These are phyloP conservation scores for Gonioctena quinquepunctata DNA, from an alignment of 1,140 invertebrate species.

Conservation along the genomic window DNA sequence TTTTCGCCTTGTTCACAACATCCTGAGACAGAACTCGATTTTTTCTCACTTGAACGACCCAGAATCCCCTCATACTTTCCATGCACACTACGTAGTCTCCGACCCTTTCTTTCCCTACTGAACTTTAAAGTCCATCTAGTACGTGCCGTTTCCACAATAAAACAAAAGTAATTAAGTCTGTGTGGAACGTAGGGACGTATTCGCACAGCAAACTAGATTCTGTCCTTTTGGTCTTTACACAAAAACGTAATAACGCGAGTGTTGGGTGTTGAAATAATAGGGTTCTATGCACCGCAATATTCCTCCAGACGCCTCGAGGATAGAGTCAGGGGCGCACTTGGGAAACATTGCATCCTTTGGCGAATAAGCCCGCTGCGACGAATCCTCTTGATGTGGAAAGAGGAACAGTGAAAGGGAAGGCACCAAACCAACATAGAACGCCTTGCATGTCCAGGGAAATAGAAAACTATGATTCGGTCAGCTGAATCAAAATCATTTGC, in stretches of 20 bases:
- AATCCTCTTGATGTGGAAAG: too few relatives aligned
- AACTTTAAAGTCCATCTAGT: constrained; percentile 17
- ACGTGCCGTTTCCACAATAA: constrained; percentile 17
- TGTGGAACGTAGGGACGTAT: constrained; percentile 11
- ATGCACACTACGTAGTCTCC: background rate
- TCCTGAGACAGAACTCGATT: too few relatives aligned
- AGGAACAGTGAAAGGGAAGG: too few relatives aligned
- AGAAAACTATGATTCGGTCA: too few relatives aligned
- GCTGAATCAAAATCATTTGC: too few relatives aligned
- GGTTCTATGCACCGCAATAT: constrained; percentile 17
- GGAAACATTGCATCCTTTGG: too few relatives aligned
- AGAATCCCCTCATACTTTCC: background rate
- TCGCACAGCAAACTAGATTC: constrained; percentile 20
- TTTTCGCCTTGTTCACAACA: too few relatives aligned
- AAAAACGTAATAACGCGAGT: constrained; percentile 19
- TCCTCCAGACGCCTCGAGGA: constrained; percentile 8
- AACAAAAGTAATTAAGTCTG: constrained; percentile 19
- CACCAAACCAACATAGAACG: too few relatives aligned
- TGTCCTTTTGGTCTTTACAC: constrained; percentile 13
- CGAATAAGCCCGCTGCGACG: too few relatives aligned
- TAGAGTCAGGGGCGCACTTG: too few relatives aligned
- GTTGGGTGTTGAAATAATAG: constrained; percentile 18
- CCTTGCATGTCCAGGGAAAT: too few relatives aligned
- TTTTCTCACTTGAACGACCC: background rate
- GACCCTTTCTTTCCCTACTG: background rate